These are phyloP conservation scores for Turritopsis dohrnii DNA, from an alignment of 30 jellyfish, hydroid and myxozoan genomes.

Conservation along the genomic window DNA sequence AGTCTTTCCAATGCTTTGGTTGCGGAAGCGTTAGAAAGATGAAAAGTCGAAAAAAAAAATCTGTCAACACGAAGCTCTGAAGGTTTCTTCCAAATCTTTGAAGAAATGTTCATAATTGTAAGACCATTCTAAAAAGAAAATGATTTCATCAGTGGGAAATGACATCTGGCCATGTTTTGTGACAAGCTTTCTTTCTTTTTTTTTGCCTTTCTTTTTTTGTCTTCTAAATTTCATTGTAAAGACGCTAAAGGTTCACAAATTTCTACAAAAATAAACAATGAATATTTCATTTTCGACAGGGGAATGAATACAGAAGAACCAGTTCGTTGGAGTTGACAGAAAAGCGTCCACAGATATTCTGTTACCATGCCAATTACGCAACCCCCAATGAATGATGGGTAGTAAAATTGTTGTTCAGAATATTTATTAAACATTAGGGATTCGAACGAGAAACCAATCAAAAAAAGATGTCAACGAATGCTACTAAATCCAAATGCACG, in stretches of 20 bases:
- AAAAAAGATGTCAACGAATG: not conserved
- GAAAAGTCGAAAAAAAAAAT: no score
- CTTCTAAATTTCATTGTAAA: not conserved
- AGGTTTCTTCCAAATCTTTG: not conserved
- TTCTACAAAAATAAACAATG: not conserved
- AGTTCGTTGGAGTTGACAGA: not conserved
- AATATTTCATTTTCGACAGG: no score
- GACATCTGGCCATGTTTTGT: not conserved
- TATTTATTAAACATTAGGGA: no score
- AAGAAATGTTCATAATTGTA: no score
- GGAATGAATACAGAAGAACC: not conserved
- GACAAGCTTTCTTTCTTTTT: not conserved
- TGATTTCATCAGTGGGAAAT: not conserved
- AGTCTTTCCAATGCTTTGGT: no score
- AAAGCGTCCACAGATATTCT: not conserved
- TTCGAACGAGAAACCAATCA: no score
- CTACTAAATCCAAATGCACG: not conserved
- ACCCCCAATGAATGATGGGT: not conserved
- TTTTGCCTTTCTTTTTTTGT: not conserved
- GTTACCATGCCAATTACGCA: not conserved
- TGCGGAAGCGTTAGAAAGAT: no score
- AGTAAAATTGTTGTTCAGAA: not conserved
- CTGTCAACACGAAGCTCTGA: no score
- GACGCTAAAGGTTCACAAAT: no score
- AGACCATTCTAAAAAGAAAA: no score